These are phyloP conservation scores for Sebastolobus alascanus DNA, from an alignment of 2,797 vertebrate genomes.

Conservation along the genomic window DNA sequence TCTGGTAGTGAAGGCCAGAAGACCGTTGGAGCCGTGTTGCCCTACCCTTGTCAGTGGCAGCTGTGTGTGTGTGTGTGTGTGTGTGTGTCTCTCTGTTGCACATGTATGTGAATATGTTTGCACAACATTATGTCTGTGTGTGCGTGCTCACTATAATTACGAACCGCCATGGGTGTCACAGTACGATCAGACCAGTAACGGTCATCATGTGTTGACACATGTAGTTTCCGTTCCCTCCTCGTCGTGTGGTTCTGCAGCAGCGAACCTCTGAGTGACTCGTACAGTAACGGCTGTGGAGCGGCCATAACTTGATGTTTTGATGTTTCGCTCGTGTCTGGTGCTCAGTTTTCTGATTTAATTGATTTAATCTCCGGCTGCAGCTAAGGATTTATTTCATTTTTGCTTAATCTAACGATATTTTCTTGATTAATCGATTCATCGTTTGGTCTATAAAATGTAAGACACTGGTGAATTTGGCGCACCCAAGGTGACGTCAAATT, in stretches of 20 bases:
- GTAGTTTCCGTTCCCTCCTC: constrained; percentile 30
- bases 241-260: constrained; percentile 28
- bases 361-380: neutral
- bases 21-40: constrained; percentile 67
- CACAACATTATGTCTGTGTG: neutral
- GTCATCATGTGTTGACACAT: constrained; percentile 68
- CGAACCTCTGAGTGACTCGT: constrained; percentile 20
- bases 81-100: constrained; percentile 2
- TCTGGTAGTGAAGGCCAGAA: constrained; percentile 83
- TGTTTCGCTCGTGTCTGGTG: neutral
- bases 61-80: constrained; percentile 65
- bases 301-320: constrained; percentile 6
- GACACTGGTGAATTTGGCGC: too few species aligned
- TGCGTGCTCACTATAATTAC: constrained; percentile 22
- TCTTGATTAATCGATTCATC: neutral
- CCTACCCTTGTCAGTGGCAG: constrained; percentile 81
- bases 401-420: neutral
- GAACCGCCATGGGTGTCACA: constrained; percentile 39
- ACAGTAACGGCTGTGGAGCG: neutral
- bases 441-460: neutral
- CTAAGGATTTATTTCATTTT: neutral
- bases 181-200: constrained; percentile 47
- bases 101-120: neutral
- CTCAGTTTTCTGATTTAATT: neutral
- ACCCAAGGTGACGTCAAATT: neutral